Evolutionary conservation across 2,113 vertebrate genomes (phyloP), one percentile per base, ranked within the genome.

Genomic region (Dissostichus mawsoni): DNA sequence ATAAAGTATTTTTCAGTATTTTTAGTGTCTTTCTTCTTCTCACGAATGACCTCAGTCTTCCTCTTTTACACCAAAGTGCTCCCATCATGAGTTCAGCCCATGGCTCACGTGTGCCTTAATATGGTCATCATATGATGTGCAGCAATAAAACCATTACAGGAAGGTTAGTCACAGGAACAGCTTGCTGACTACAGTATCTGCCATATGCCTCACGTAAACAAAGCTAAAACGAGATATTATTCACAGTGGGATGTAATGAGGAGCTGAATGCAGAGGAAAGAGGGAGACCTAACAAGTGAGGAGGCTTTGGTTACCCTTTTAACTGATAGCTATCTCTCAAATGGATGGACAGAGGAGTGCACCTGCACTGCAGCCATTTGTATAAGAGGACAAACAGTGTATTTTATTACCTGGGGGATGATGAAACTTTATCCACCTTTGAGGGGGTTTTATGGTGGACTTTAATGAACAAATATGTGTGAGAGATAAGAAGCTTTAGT

Each of bases 321-420:
- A 90, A 93, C 89, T 89, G 93, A 94, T 93, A 78, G 86, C 80
- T 73, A 94, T 94, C 93, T 92, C 86, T 89, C 80, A 89, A 86
- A 90, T 69, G 70, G 83, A 90, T 68, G 81, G 78, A 85, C 73
- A 76, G 80, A 76, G 33, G 76, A 83, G 82, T 13, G 16, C 87
- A 92, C 91, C 89, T 92, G 90, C 83, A 84, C 85, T 57, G 66
- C 76, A 45, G 84, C 29, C 82, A 86, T 82, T 92, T 90, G 87
- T 83, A 62, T 68, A 55, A 74, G 66, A 87, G 87, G 87, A 93
- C 90, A 91, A 92, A 89, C 56, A 67, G 87, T 81, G 86, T 84
- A 81, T 90, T 91, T 91, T 69, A 90, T 93, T 92, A 92, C 90
- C 83, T 83, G 74, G 44, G 0, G 52, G 80, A 87, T 76, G 87